Base-by-base conservation (phyloP, 2,888 invertebrate species). In the Eupithecia subumbrata region DNA sequence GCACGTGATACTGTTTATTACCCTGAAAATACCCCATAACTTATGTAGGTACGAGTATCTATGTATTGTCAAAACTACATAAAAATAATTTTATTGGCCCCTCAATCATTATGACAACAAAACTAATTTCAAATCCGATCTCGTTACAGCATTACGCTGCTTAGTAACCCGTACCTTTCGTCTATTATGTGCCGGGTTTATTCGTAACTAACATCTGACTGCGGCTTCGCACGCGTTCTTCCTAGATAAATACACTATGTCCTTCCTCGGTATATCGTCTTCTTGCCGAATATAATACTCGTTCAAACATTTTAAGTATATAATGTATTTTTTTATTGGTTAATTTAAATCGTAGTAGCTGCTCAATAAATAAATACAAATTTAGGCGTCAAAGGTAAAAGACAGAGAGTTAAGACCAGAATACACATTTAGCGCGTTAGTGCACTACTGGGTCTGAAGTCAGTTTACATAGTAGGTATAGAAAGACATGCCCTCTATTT, bases 21-120 rank as follows among this genome's bases (percentile, higher is more conserved):
- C 64, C 18, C 25, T 60, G 60, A 25, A 60, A 18, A 22, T 34
- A 64, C 9, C 16, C 34, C 18, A 60, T 60, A 25, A 60, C 60
- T 60, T 25, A 60, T 60, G 5, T n/a, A n/a, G n/a, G n/a, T 60
- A 60, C 12, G n/a, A 1, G 60, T n/a, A n/a, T 56, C 22, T 56
- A 60, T 60, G 12, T 60, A 60, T 60, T 25, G 18, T 63, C 25
- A 30, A 16, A 63, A 16, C 25, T 64, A 34, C 64, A 64, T 64
- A 34, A 64, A 64, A 34, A 34, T 64, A 63, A 34, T 34, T 64
- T 18, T 18, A 64, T 64, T 67, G 22, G 22, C 40, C 67, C 67
- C 22, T 22, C 67, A 67, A 67, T 67, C 37, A 67, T 67, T 11
- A 37, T 37, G 0, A 64, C 64, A 64, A 64, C 34, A 18, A 34